Percentiles rank a stretch among this genome's conserved stretches.
phyloP scores from a whole-genome alignment of 2,888 invertebrate genomes.

The Drosophila cyrtoloma region DNA sequence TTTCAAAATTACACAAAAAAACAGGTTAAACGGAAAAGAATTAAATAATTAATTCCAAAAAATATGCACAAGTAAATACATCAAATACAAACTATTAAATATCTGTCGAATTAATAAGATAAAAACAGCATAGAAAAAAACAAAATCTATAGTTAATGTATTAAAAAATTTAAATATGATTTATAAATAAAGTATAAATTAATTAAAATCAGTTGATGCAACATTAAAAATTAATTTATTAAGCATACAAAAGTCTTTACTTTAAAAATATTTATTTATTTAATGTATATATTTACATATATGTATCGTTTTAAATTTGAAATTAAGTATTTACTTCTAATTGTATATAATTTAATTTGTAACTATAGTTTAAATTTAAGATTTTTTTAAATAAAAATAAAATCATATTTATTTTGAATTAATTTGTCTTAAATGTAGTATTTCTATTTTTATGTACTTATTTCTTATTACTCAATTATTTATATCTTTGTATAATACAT shows the following conservation, averaged over 20 bases:
- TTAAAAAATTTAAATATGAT: background rate
- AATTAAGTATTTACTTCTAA: background rate
- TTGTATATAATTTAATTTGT: background rate
- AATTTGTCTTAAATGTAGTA: background rate
- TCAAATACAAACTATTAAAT: background rate
- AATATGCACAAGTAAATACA: background rate
- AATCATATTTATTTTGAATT: background rate
- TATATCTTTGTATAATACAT: background rate
- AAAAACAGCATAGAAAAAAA: background rate
- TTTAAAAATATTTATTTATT: background rate
- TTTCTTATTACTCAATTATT: background rate
- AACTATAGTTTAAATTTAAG: background rate
- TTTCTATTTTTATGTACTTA: background rate
- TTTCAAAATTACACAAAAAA: background rate
- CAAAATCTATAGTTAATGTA: background rate
- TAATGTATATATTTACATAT: background rate
- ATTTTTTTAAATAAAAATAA: no score
- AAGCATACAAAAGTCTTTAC: background rate
- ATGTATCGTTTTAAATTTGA: background rate
- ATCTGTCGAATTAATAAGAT: background rate
- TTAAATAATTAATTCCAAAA: background rate
- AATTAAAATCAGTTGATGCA: background rate
- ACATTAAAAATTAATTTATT: background rate
- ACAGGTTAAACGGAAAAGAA: background rate
- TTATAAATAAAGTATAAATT: background rate